Evolutionary conservation across 2,888 invertebrate species (phyloP).

Genomic region (Rhaphigaster nebulosa): DNA sequence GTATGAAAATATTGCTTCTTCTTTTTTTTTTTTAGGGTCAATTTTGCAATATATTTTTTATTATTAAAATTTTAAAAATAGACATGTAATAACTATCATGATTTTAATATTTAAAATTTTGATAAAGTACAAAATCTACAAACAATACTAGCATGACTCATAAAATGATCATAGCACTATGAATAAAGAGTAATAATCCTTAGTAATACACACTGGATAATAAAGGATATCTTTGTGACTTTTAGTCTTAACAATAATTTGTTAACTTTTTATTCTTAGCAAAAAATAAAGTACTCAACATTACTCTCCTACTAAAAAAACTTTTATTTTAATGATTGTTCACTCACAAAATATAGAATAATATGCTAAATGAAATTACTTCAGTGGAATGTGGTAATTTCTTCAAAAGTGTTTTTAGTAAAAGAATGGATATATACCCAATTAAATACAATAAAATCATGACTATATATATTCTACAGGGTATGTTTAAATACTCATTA

Average conservation of each 20-base stretch:
- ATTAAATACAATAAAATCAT: not conserved
- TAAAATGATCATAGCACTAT: not conserved
- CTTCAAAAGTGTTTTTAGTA: not conserved
- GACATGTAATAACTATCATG: not conserved
- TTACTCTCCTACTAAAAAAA: not conserved
- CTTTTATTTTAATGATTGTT: slow-evolving; percentile 4
- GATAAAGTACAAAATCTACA: not conserved
- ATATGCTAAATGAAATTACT: not conserved
- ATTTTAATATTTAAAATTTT: not conserved
- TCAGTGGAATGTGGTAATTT: not conserved
- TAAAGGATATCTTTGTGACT: too few species aligned
- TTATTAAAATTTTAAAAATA: not conserved
- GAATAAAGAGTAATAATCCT: not conserved
- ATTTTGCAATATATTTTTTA: not conserved
- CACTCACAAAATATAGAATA: not conserved
- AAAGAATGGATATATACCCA: not conserved
- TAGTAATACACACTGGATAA: too few species aligned
- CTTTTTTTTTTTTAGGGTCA: not conserved
- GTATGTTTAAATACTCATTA: not conserved
- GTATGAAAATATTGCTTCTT: not conserved
- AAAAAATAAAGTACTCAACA: not conserved
- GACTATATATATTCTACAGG: not conserved
- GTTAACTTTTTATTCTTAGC: not conserved
- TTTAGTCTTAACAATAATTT: not conserved
- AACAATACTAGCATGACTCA: not conserved